Base-by-base conservation (phyloP, 2,797 vertebrate species). In the Botia kubotai region DNA sequence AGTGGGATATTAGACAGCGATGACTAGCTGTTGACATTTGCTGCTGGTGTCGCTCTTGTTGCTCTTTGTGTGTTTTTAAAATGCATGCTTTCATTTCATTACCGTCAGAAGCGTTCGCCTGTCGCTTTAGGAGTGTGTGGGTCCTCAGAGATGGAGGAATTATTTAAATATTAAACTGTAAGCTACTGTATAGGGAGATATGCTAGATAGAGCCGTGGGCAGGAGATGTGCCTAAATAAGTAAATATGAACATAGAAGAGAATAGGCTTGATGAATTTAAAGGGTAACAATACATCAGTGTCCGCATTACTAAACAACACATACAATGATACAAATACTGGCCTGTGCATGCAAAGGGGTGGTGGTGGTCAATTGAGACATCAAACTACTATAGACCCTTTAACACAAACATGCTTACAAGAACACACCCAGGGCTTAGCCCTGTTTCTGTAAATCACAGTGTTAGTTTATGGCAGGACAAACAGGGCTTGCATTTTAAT, bases 161-260 rank as follows among this genome's bases (percentile, higher is more conserved):
- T 80, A 84, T 58, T 81, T 92, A 90, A 92, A 92, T 92, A 91
- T 92, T 88, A 92, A 83, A 90, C 87, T 84, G 80, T 75, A n/a
- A 72, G 79, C 62, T 46, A 63, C 58, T 12, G 58, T 62, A 77
- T 58, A 46, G 46, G 43, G 16, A 23, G 48, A 62, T 33, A 63
- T 14, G 43, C 70, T n/a, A 46, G 53, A 13, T 17, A 74, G 57
- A 66, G 50, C 12, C 57, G 21, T 6, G 3, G 26, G 46, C 12
- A 43, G 21, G 60, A 69, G 46, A 69, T 11, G 10, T 53, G 43
- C 1, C 68, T 83, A 79, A 85, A 84, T 84, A 85, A 82, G 71
- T 75, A 67, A 81, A 85, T 66, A 63, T 33, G 76, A 63, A 66
- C 23, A 26, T 26, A 74, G 29, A 65, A 13, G 17, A 66, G 16